These are phyloP conservation scores for Hyppa rectilinea DNA, from an alignment of 2,888 invertebrate genomes.

Conservation along the genomic window DNA sequence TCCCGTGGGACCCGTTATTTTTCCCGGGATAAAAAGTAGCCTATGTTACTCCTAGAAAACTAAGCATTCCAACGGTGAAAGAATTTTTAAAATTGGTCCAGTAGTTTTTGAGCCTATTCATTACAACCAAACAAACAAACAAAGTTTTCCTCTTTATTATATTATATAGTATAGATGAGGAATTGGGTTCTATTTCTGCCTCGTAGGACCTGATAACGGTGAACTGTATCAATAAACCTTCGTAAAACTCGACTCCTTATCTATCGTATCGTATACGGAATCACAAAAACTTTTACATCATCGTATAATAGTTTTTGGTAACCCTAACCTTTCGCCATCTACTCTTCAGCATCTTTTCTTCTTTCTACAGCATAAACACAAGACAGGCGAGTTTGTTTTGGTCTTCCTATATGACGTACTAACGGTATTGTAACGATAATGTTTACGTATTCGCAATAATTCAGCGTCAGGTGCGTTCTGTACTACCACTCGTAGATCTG, in stretches of 20 bases:
- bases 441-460: constrained; percentile 77
- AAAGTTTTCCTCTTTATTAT: too few relatives aligned
- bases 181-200: background rate
- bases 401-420: constrained; percentile 64
- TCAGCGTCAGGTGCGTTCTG: constrained; percentile 80
- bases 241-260: background rate
- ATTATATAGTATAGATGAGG: too few relatives aligned
- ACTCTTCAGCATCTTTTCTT: too few relatives aligned
- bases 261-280: background rate
- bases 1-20: too few relatives aligned
- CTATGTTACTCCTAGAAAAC: too few relatives aligned
- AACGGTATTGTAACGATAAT: constrained; percentile 63
- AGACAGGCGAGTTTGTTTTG: constrained; percentile 36
- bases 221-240: constrained; percentile 2
- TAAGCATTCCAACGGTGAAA: too few relatives aligned
- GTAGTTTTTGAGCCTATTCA: too few relatives aligned
- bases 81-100: too few relatives aligned
- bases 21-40: too few relatives aligned
- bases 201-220: background rate
- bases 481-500: constrained; percentile 76
- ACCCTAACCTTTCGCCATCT: constrained; percentile 9
- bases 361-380: constrained; percentile 24
- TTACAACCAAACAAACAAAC: too few relatives aligned
- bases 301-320: background rate
- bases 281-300: background rate